Evolutionary conservation across 2,888 invertebrate species (phyloP), one percentile per base, ranked within the genome.

Genomic region (Lomographa bimaculata): DNA sequence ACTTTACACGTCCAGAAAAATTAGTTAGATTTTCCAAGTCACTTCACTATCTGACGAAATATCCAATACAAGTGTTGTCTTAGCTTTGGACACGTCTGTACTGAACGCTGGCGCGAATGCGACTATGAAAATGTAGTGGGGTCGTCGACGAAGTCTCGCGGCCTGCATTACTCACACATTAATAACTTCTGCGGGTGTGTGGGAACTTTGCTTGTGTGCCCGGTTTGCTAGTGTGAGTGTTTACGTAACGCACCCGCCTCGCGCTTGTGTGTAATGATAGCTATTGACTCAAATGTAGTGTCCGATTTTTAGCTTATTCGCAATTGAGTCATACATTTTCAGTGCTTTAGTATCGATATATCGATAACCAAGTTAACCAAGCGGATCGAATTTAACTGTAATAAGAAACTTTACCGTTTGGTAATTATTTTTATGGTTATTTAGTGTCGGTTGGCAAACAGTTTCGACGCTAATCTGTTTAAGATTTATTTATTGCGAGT

Each of bases 11-110:
- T 85, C 73, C 75, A 68, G 59, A 75, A 76, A 60, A 56, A 68
- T 55, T 3, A 4, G 14, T 14, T 3, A 14, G 14, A 14, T 14
- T 14, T 78, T 64, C 77, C 82, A 83, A 83, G 24, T 77, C 86
- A 85, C 85, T 80, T 81, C 85, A 87, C 86, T 84, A 75, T 82
- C 83, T 84, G 84, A 82, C 84, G 89, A 86, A 85, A 87, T 83
- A 80, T 80, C 75, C 81, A 82, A 72, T 73, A 66, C 68, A 71
- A 68, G 62, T 60, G 67, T 58, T 69, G 69, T 77, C 68, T 65
- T 59, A 49, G 60, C 58, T 72, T 68, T 73, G 64, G 65, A 23
- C 71, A 71, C 76, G 86, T 79, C 79, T 76, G 64, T 59, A 62
- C 76, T 55, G 63, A 50, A 50, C 62, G 64, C 66, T 62, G 77